These are phyloP conservation scores for Rhagium mordax DNA, from an alignment of 2,888 invertebrate species.

Conservation along the genomic window DNA sequence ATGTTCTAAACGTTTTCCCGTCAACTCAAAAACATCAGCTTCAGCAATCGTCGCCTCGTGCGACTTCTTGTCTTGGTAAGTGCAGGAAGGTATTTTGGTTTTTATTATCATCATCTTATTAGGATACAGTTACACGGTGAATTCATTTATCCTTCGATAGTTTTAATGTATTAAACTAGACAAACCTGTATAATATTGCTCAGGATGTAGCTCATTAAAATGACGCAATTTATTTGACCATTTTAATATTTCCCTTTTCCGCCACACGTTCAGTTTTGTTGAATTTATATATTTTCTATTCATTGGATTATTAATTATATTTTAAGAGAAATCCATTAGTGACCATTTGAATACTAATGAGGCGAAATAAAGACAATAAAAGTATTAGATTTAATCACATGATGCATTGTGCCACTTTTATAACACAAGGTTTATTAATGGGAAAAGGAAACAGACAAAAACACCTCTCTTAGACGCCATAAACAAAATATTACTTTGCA, in stretches of 20 bases:
- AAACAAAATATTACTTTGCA: background rate
- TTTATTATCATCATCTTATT: conserved; percentile 17
- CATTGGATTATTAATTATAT: background rate
- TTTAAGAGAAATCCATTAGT: conserved; percentile 2
- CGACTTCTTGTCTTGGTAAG: background rate
- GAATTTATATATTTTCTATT: conserved; percentile 5
- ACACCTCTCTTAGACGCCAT: background rate
- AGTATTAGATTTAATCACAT: background rate
- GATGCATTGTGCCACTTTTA: background rate
- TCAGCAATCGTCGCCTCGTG: background rate
- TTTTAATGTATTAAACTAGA: conserved; percentile 54
- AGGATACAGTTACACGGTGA: conserved; percentile 23
- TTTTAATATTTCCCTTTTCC: conserved; percentile 54
- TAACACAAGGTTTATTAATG: background rate
- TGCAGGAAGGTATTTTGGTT: conserved; percentile 15
- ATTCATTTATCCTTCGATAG: conserved; percentile 53
- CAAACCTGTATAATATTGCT: conserved; percentile 55
- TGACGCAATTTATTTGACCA: conserved; percentile 52
- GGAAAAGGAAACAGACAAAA: background rate
- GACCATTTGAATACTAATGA: conserved; percentile 4
- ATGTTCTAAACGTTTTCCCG: background rate
- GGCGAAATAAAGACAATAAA: background rate
- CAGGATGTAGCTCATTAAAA: conserved; percentile 58
- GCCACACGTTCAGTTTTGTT: conserved; percentile 20
- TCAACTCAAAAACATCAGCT: background rate